Evolutionary conservation across 1,140 invertebrate species (phyloP), one percentile per base, ranked within the genome.

Genomic region (Apis florea): DNA sequence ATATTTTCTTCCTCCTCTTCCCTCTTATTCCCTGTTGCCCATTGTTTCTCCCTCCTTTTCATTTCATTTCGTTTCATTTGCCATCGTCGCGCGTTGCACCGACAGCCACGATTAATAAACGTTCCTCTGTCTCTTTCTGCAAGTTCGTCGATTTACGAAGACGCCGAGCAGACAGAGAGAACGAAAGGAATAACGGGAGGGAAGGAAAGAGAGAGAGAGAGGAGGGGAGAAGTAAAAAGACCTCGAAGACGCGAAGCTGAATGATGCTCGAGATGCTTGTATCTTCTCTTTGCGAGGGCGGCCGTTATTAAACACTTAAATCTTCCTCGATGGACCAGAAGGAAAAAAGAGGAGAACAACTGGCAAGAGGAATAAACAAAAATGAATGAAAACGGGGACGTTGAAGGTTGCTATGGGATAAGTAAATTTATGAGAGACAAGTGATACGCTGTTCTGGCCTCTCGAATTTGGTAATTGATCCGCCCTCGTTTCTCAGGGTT

Each of bases 251-350:
- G 31, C 64, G 17, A 68, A 13, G 40, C 61, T 71, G 85, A 90
- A 91, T 72, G 84, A 79, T 67, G 71, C 77, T 85, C 73, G 74
- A 71, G 81, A 75, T 80, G 66, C 26, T 78, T 75, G 83, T 88
- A 83, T 85, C 82, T 71, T 85, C 59, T 59, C 26, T 67, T 69
- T n/a, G 58, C 76, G 53, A 83, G 80, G 51, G 76, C 63, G 73
- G 77, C 67, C 83, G 86, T 91, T 92, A 92, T 91, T 92, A 92
- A 92, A 91, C 86, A 90, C 88, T 91, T 91, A 89, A 92, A 92
- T 91, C 88, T 92, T 91, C 75, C 75, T 87, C 77, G 77, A 68
- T 85, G 86, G 69, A 84, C 83, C 51, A 80, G 56, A 83, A 54
- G 68, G 73, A 40, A 49, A 71, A 63, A 66, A 13, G 58, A 72